A percentile compares a stretch with the other conserved stretches of the same genome.
phyloP scores from a whole-genome alignment of 2,113 vertebrate genomes.

The Thamnophis sirtalis region DNA sequence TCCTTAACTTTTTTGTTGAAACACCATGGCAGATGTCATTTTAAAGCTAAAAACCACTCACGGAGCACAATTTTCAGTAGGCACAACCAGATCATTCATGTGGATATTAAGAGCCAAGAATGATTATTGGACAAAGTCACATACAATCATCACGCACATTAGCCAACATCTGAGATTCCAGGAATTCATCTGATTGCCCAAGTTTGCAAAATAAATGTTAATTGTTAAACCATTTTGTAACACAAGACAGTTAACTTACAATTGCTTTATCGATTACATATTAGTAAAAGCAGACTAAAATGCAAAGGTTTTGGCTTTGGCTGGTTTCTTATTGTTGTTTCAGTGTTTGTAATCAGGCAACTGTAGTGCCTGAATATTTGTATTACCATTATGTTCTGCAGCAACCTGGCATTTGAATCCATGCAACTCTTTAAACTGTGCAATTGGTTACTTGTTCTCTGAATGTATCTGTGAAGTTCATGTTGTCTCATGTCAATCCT shows the following conservation, averaged over 20 bases:
- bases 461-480: conserved; percentile 74
- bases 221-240: conserved; percentile 57
- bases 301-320: conserved; percentile 58
- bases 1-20: conserved; percentile 30
- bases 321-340: conserved; percentile 57
- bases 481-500: conserved; percentile 71
- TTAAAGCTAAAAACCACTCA: conserved; percentile 25
- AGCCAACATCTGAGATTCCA: conserved; percentile 12
- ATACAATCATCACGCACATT: background rate
- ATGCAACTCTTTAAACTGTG: conserved; percentile 64
- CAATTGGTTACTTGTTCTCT: conserved; percentile 68
- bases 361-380: conserved; percentile 62
- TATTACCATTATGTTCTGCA: conserved; percentile 64
- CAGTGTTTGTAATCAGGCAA: conserved; percentile 65
- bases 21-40: conserved; percentile 38
- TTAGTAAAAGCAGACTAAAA: conserved; percentile 57
- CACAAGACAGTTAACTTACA: conserved; percentile 45
- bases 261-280: conserved; percentile 62
- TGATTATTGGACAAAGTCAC: conserved; percentile 17
- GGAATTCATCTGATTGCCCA: conserved; percentile 42
- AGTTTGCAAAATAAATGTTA: conserved; percentile 26
- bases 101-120: background rate
- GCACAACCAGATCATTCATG: conserved; percentile 17
- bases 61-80: conserved; percentile 10
- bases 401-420: conserved; percentile 71